Evolutionary conservation across 2,113 vertebrate species (phyloP).

Genomic region (Callospermophilus lateralis): DNA sequence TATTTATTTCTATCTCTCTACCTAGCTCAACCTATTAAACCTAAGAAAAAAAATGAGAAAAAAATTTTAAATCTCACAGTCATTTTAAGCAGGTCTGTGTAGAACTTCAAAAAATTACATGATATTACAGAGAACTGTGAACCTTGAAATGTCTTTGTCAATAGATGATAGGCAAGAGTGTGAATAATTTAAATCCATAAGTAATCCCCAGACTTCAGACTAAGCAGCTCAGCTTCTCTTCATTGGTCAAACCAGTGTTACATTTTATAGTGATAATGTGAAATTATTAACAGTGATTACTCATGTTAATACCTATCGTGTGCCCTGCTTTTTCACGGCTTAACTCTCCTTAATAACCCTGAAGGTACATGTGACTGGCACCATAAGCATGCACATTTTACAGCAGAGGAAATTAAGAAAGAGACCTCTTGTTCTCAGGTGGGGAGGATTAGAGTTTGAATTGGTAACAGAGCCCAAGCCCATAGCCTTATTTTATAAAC

Average conservation of each 20-base stretch:
- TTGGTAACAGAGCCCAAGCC: neutral
- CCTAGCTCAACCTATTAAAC: neutral
- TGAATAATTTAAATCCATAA: constrained; percentile 14
- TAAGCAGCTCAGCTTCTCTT: neutral
- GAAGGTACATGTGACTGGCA: neutral
- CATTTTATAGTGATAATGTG: constrained; percentile 11
- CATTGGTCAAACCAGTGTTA: neutral
- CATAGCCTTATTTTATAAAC: neutral
- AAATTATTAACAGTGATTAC: neutral
- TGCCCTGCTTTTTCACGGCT: neutral
- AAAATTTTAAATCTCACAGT: neutral
- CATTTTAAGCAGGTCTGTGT: neutral
- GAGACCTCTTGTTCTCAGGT: neutral
- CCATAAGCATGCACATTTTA: neutral
- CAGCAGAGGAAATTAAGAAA: neutral
- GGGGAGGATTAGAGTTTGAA: neutral
- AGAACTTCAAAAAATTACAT: constrained; percentile 34
- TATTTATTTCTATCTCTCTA: neutral
- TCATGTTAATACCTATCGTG: neutral
- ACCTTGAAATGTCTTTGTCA: neutral
- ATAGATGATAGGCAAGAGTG: neutral
- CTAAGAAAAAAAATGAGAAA: constrained; percentile 57
- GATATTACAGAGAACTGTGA: neutral
- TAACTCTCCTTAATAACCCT: neutral
- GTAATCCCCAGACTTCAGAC: neutral